Conservation (phyloP, 2,888 invertebrate genomes). For the Ypsolopha scabrella region DNA sequence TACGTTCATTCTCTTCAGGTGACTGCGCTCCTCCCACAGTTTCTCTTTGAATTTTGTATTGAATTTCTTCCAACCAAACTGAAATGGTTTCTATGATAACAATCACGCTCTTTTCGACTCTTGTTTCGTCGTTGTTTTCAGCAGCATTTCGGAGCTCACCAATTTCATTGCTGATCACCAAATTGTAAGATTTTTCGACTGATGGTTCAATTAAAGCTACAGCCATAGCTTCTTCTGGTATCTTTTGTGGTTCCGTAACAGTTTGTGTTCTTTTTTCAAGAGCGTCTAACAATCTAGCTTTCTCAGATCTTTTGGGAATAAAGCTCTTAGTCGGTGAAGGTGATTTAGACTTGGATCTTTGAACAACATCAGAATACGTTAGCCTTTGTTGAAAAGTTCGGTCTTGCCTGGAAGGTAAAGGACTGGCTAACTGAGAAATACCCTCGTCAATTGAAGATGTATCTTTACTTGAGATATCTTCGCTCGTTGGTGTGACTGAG, state of each 20-base stretch:
- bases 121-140: slow-evolving; percentile 62
- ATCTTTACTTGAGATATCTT: slow-evolving; percentile 49
- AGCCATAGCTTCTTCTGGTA: slow-evolving; percentile 36
- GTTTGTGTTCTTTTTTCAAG: slow-evolving; percentile 51
- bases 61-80: slow-evolving; percentile 87
- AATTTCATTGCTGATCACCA: slow-evolving; percentile 72
- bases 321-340: slow-evolving; percentile 52
- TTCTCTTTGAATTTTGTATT: slow-evolving; percentile 76
- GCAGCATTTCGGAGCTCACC: slow-evolving; percentile 71
- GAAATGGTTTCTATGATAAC: slow-evolving; percentile 85
- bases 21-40: slow-evolving; percentile 29
- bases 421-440: slow-evolving; percentile 49
- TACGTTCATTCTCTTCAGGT: slow-evolving; percentile 34
- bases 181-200: slow-evolving; percentile 51
- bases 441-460: slow-evolving; percentile 60
- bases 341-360: slow-evolving; percentile 61
- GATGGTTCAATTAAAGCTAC: slow-evolving; percentile 48
- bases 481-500: slow-evolving; percentile 55
- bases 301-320: slow-evolving; percentile 35
- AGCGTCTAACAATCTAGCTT: slow-evolving; percentile 40
- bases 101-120: slow-evolving; percentile 77
- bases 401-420: slow-evolving; percentile 20
- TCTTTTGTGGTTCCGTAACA: slow-evolving; percentile 26
- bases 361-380: slow-evolving; percentile 61
- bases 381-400: slow-evolving; percentile 24